phyloP scores from a whole-genome alignment of 1,140 invertebrate species.

The Zophobas morio region DNA sequence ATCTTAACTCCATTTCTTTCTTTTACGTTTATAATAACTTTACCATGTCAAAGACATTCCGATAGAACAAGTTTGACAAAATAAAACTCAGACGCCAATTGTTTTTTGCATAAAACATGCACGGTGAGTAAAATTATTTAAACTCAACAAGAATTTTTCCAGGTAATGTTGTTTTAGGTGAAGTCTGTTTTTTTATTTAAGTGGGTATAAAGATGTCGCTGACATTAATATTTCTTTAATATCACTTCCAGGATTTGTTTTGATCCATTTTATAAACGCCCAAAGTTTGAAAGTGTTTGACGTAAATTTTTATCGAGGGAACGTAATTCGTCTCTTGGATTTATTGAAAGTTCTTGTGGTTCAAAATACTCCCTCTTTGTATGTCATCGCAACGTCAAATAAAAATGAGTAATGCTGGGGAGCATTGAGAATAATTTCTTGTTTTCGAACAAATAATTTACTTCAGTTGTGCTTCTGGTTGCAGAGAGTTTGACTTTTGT shows the following conservation, averaged over 20 bases:
- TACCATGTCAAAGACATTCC: background rate
- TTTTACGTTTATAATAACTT: conserved; percentile 10
- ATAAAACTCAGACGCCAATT: background rate
- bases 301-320: conserved; percentile 38
- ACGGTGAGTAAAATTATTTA: background rate
- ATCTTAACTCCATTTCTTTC: conserved; percentile 12
- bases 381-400: conserved; percentile 23
- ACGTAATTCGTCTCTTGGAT: conserved; percentile 32
- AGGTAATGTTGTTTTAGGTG: too few relatives aligned
- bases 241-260: background rate
- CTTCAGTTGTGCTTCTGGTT: too few relatives aligned
- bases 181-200: too few relatives aligned
- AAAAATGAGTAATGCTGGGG: background rate
- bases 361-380: conserved; percentile 25
- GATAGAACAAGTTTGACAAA: conserved; percentile 5
- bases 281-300: conserved; percentile 13
- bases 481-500: too few relatives aligned
- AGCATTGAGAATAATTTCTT: too few relatives aligned
- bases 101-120: too few relatives aligned
- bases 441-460: too few relatives aligned
- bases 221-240: too few relatives aligned
- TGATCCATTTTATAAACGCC: conserved; percentile 13
- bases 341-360: conserved; percentile 30
- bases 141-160: too few relatives aligned
- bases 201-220: too few relatives aligned